Evolutionary conservation across 2,888 invertebrate species (phyloP).

Genomic region (Euzetes globulus): DNA sequence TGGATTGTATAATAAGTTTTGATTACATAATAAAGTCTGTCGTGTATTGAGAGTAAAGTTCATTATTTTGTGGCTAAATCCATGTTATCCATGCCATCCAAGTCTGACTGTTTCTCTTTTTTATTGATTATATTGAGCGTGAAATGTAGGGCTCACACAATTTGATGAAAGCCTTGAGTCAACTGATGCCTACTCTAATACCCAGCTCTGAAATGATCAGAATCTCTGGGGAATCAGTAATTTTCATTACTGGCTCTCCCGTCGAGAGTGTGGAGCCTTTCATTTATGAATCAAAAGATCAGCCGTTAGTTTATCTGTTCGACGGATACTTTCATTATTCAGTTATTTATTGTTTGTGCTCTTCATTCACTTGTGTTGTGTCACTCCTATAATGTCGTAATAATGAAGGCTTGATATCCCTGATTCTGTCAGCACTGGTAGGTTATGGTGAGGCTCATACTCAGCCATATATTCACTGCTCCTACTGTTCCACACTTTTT

Average conservation of each 20-base stretch:
- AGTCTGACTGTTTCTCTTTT: neutral
- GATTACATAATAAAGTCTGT: neutral
- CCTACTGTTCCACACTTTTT: neutral
- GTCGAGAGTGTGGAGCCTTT: neutral
- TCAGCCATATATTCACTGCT: neutral
- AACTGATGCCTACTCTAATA: constrained; percentile 14
- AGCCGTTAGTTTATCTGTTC: constrained; percentile 17
- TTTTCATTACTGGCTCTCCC: constrained; percentile 25
- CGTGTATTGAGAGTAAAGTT: neutral
- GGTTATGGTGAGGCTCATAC: neutral
- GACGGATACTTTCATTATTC: constrained; percentile 9
- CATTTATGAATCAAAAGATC: constrained; percentile 27
- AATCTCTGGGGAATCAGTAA: constrained; percentile 26
- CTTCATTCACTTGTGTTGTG: constrained; percentile 1
- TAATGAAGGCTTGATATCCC: neutral
- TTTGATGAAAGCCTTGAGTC: neutral
- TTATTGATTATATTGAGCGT: constrained; percentile 29
- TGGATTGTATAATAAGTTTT: neutral
- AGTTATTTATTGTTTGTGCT: constrained; percentile 20
- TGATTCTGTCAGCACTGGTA: neutral
- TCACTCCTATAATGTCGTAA: constrained; percentile 7
- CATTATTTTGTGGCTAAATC: neutral
- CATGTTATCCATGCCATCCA: neutral
- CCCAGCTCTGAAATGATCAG: neutral
- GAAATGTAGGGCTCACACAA: constrained; percentile 16